These are phyloP conservation scores for Nannoperca australis DNA, from an alignment of 2,797 vertebrate genomes.

Conservation along the genomic window DNA sequence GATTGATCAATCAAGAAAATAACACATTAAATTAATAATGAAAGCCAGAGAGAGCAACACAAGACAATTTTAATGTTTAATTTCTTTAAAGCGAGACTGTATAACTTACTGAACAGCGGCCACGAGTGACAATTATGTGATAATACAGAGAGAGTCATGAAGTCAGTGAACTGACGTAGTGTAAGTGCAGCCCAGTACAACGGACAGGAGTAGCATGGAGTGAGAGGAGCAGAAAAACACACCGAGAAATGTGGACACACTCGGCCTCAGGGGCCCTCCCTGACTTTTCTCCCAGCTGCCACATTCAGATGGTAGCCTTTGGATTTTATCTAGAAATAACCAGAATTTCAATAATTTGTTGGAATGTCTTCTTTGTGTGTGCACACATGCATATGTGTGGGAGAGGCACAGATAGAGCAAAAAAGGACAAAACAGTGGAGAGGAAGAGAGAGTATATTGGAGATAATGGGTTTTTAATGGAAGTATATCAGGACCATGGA, in stretches of 20 bases:
- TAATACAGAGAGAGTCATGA: no score
- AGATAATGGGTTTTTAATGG: conserved; percentile 42
- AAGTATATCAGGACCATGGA: conserved; percentile 46
- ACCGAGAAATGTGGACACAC: background rate
- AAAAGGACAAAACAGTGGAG: conserved; percentile 7
- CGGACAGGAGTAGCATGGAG: conserved; percentile 2
- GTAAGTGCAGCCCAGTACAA: background rate
- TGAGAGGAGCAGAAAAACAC: conserved; percentile 29
- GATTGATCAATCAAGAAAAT: background rate
- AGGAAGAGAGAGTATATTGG: background rate
- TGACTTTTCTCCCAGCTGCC: conserved; percentile 40
- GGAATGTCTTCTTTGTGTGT: conserved; percentile 17
- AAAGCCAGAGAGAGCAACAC: background rate
- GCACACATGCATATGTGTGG: background rate
- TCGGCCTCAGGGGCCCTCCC: conserved; percentile 1
- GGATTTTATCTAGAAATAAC: conserved; percentile 31
- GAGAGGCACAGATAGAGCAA: background rate
- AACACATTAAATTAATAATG: background rate
- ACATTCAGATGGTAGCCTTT: conserved; percentile 26
- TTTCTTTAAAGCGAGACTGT: background rate
- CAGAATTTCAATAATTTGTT: conserved; percentile 24
- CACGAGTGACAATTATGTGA: no score
- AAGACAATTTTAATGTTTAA: background rate
- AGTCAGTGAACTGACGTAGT: background rate
- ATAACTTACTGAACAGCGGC: no score